Percentiles rank a stretch among this genome's conserved stretches.
Conservation (phyloP, 35 echinoderm and acorn worm species). For the Lytechinus pictus region DNA sequence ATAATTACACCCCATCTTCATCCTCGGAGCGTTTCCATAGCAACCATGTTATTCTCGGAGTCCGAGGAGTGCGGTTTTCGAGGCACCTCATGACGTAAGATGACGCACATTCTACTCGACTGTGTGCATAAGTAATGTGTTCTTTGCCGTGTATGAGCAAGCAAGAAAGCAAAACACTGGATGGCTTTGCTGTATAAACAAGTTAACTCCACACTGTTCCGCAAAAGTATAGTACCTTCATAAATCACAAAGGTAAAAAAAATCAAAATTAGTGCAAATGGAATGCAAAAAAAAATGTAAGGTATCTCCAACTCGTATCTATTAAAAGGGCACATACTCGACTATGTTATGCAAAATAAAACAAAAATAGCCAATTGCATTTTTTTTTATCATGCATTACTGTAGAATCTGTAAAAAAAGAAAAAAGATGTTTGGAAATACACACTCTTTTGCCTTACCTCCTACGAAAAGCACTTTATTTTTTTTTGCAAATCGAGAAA, state of each 20-base stretch:
- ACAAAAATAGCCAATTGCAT: too few relatives aligned
- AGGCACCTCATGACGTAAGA: neutral
- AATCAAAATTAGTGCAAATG: neutral
- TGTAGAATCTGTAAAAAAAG: too few relatives aligned
- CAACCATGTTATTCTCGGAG: constrained; percentile 16
- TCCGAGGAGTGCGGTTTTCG: neutral
- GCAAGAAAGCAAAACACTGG: neutral
- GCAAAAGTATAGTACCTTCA: neutral
- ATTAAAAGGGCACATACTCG: too few relatives aligned
- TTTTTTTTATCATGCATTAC: too few relatives aligned
- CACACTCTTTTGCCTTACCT: too few relatives aligned
- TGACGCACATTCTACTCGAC: neutral
- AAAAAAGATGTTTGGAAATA: too few relatives aligned
- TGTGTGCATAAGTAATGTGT: neutral
- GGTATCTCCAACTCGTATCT: too few relatives aligned
- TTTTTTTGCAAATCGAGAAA: too few relatives aligned
- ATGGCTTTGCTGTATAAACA: neutral
- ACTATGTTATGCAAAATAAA: too few relatives aligned
- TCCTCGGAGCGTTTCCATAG: neutral
- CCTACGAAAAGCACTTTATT: too few relatives aligned
- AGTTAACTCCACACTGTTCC: neutral
- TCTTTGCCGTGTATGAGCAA: neutral
- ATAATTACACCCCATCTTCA: neutral
- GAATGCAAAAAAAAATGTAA: neutral
- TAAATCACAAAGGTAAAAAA: neutral